A percentile compares a stretch with the other conserved stretches of the same genome.
Conservation (phyloP, 35 echinoderm and acorn worm species). For the Ophiothrix spiculata region DNA sequence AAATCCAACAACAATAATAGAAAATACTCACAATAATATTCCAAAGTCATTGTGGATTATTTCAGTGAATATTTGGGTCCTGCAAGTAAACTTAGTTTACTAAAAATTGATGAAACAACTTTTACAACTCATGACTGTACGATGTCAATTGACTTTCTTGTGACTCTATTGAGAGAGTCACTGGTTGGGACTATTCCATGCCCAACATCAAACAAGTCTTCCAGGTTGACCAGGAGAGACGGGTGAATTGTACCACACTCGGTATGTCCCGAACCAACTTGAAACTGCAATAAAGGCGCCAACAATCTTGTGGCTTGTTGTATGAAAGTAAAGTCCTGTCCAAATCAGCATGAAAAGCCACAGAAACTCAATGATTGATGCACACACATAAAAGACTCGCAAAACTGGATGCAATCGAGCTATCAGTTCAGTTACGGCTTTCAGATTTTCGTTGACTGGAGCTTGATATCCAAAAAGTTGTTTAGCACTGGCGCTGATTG, state of each 20-base stretch:
- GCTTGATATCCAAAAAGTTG: not conserved
- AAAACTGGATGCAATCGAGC: not conserved
- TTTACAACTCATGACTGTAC: too few species aligned
- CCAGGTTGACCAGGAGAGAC: constrained; percentile 10
- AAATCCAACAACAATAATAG: too few species aligned
- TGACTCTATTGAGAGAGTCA: too few species aligned
- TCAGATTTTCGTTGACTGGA: constrained; percentile 1
- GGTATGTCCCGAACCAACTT: constrained; percentile 67
- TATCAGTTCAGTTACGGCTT: not conserved
- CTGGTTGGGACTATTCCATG: too few species aligned
- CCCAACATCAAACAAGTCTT: not conserved
- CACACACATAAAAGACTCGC: not conserved
- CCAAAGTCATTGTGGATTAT: too few species aligned
- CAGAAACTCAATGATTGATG: constrained; percentile 37
- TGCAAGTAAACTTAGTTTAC: too few species aligned
- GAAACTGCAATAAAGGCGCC: constrained; percentile 53
- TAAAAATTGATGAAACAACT: too few species aligned
- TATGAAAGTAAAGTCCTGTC: constrained; percentile 71
- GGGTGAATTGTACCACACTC: constrained; percentile 22
- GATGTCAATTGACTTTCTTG: too few species aligned
- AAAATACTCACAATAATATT: too few species aligned
- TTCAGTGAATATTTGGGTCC: too few species aligned
- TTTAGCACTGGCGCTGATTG: not conserved
- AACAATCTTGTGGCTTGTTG: constrained; percentile 49
- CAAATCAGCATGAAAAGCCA: constrained; percentile 67